Conservation (phyloP, 2,888 invertebrate species). For the Machimus atricapillus region DNA sequence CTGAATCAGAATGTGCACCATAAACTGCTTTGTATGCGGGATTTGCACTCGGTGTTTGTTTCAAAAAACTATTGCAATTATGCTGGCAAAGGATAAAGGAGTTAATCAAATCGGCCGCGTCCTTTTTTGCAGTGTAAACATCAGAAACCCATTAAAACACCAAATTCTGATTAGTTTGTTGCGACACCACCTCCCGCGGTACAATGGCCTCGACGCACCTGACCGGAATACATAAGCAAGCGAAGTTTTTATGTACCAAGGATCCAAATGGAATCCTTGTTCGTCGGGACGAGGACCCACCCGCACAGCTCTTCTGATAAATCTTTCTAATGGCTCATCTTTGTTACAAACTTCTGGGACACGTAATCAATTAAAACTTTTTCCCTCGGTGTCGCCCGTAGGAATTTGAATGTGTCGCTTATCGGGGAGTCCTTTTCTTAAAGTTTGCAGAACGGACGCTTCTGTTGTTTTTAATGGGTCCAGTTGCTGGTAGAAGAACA, state of each 20-base stretch:
- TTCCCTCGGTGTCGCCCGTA: not conserved
- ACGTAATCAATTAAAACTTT: constrained; percentile 33
- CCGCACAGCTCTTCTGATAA: not conserved
- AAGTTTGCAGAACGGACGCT: not conserved
- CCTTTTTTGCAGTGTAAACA: not conserved
- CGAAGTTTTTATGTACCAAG: not conserved
- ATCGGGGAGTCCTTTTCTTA: not conserved
- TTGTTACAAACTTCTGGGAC: constrained; percentile 17
- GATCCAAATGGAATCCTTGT: not conserved
- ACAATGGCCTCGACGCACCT: not conserved
- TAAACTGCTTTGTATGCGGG: not conserved
- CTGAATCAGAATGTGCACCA: not conserved
- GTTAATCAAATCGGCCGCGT: not conserved
- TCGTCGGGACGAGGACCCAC: not conserved
- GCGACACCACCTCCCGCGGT: not conserved
- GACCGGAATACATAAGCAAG: not conserved
- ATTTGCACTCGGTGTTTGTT: not conserved
- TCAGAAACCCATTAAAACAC: constrained; percentile 6
- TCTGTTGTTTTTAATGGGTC: not conserved
- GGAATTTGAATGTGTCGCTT: constrained; percentile 11
- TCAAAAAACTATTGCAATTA: not conserved
- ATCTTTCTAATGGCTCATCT: constrained; percentile 12
- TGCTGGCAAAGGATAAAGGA: not conserved
- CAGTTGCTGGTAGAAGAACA: not conserved
- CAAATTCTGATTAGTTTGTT: constrained; percentile 13